Percentiles rank a stretch among this genome's conserved stretches.
These are phyloP conservation scores for Rachycentron canadum DNA, from an alignment of 2,797 vertebrate species.

Conservation along the genomic window DNA sequence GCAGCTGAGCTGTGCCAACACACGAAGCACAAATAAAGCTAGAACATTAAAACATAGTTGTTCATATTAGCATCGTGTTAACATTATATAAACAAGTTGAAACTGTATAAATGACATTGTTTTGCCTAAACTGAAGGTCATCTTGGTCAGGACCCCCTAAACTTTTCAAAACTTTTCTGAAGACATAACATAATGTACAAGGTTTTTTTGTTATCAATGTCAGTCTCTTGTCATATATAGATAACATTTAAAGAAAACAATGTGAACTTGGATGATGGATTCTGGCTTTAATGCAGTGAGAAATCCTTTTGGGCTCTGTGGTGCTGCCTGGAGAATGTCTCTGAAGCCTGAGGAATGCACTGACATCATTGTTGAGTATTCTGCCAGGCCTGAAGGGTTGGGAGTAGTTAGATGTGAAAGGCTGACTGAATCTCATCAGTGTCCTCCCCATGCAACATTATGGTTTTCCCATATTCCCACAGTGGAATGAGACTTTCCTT, in stretches of 20 bases:
- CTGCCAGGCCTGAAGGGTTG: conserved; percentile 59
- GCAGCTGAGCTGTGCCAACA: not conserved
- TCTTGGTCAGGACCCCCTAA: not conserved
- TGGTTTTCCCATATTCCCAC: conserved; percentile 32
- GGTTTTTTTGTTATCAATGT: conserved; percentile 9
- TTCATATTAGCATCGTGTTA: not conserved
- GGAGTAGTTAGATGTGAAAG: conserved; percentile 55
- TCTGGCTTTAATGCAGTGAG: conserved; percentile 55
- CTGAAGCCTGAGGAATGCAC: conserved; percentile 75
- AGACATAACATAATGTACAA: not conserved
- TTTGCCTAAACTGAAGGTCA: not conserved
- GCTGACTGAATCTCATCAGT: conserved; percentile 47
- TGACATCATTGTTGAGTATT: conserved; percentile 77
- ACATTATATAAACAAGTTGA: too few relatives aligned
- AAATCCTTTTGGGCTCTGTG: conserved; percentile 59
- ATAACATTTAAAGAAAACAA: conserved; percentile 1
- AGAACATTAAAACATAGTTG: not conserved
- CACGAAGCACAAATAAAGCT: not conserved
- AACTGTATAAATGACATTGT: conserved; percentile 1
- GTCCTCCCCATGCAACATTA: conserved; percentile 56
- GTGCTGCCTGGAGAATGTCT: conserved; percentile 79
- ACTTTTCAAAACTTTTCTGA: conserved; percentile 3
- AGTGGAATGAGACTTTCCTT: conserved; percentile 4
- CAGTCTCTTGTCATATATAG: not conserved
- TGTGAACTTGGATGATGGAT: conserved; percentile 36